Evolutionary conservation across 2,888 invertebrate genomes (phyloP).

Genomic region (Ditula angustiorana): DNA sequence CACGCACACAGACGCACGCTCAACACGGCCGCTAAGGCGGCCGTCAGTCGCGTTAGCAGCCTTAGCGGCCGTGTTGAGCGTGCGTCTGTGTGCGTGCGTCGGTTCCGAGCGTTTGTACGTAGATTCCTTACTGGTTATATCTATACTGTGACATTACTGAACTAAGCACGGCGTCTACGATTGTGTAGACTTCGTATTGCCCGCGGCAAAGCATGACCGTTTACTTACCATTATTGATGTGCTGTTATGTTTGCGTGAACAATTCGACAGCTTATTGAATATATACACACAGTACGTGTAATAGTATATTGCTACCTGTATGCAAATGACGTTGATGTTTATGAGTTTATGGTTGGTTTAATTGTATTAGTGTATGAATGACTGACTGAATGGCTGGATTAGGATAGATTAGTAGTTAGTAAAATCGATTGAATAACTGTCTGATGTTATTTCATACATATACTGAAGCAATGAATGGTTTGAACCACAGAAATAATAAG

Average conservation of each 20-base stretch:
- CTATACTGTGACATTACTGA: neutral
- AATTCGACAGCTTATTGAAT: neutral
- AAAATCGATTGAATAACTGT: no score
- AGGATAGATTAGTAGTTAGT: no score
- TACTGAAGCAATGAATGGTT: no score
- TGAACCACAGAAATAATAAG: no score
- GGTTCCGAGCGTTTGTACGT: neutral
- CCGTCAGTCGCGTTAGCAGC: no score
- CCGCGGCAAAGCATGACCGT: neutral
- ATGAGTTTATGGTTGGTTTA: neutral
- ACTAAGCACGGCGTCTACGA: no score
- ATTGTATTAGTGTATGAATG: neutral
- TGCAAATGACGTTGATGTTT: conserved; percentile 1
- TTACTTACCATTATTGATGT: neutral
- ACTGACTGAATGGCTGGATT: neutral
- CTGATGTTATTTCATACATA: no score
- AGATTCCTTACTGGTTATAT: neutral
- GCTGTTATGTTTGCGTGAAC: neutral
- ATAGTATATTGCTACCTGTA: neutral
- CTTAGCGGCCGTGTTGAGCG: no score
- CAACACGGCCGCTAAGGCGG: no score
- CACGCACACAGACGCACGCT: no score
- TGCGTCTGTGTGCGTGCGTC: no score
- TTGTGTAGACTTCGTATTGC: neutral
- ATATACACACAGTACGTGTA: no score